Percentiles rank a stretch among this genome's conserved stretches.
Evolutionary conservation across 2,113 vertebrate genomes (phyloP).

Genomic region (Danionella cerebrum): DNA sequence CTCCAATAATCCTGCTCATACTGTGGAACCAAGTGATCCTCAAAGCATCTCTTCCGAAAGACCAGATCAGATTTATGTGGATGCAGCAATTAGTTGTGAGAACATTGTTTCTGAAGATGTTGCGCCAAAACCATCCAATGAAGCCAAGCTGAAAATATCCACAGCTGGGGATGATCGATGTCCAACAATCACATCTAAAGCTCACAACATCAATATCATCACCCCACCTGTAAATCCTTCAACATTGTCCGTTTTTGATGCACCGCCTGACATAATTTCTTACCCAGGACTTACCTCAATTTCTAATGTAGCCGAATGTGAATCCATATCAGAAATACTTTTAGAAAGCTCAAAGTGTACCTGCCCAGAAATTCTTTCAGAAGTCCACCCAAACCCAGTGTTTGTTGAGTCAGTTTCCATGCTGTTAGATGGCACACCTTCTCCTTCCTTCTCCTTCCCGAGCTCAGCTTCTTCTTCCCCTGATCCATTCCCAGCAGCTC

Average conservation of each 20-base stretch:
- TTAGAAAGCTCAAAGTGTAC: background rate
- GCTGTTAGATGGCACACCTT: background rate
- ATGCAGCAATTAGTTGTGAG: conserved; percentile 14
- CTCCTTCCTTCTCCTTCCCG: conserved; percentile 5
- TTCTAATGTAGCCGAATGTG: background rate
- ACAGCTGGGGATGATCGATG: too few species aligned
- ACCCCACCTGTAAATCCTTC: background rate
- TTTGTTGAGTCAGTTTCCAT: background rate
- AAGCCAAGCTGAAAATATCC: conserved; percentile 62
- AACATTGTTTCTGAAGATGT: background rate
- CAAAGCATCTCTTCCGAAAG: background rate
- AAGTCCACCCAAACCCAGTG: background rate
- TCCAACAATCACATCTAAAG: too few species aligned
- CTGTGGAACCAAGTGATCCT: conserved; percentile 15
- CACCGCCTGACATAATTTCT: background rate
- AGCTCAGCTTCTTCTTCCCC: background rate
- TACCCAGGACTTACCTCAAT: background rate
- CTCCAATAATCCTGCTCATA: conserved; percentile 2
- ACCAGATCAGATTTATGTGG: background rate
- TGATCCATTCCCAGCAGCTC: conserved; percentile 22
- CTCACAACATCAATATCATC: too few species aligned
- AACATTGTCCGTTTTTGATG: background rate
- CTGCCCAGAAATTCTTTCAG: background rate
- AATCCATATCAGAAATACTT: background rate
- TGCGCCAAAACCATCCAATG: background rate